A percentile compares a stretch with the other conserved stretches of the same genome.
These are phyloP conservation scores for Emydoidea blandingii DNA, from an alignment of 2,797 vertebrate genomes.

Conservation along the genomic window DNA sequence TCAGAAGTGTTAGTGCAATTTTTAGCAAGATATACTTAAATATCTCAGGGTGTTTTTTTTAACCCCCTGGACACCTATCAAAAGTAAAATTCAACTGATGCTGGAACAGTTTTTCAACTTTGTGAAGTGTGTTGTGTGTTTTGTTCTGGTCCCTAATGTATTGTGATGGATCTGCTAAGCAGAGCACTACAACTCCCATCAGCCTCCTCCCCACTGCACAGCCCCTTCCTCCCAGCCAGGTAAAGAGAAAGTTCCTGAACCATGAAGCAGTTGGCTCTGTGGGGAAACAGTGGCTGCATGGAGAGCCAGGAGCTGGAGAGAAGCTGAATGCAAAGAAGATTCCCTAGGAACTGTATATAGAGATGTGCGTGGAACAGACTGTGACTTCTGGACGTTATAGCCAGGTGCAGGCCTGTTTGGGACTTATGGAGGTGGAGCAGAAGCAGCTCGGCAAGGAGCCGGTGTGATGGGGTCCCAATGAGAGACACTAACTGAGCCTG, in stretches of 20 bases:
- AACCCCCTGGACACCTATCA: conserved; percentile 19
- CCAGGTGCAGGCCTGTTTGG: not conserved
- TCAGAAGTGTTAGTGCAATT: conserved; percentile 32
- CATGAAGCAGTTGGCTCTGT: not conserved
- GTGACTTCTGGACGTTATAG: not conserved
- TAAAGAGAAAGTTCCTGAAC: not conserved
- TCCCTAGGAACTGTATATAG: not conserved
- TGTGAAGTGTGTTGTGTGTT: not conserved
- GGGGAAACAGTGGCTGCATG: not conserved
- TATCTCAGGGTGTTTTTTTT: conserved; percentile 33
- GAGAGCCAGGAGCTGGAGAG: not conserved
- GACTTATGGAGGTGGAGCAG: not conserved
- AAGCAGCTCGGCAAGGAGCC: not conserved
- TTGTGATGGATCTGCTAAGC: not conserved
- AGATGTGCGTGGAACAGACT: not conserved
- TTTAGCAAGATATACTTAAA: conserved; percentile 43
- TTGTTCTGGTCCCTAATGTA: not conserved
- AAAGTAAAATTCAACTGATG: not conserved
- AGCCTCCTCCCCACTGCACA: not conserved
- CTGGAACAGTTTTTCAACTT: accelerated
- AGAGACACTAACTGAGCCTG: not conserved
- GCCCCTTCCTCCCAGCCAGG: not conserved
- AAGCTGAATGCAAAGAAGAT: not conserved
- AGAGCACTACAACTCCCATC: not conserved
- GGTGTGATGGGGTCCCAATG: not conserved